A percentile compares a stretch with the other conserved stretches of the same genome.
phyloP scores from a whole-genome alignment of 1,140 invertebrate genomes.

The Amphibalanus amphitrite region DNA sequence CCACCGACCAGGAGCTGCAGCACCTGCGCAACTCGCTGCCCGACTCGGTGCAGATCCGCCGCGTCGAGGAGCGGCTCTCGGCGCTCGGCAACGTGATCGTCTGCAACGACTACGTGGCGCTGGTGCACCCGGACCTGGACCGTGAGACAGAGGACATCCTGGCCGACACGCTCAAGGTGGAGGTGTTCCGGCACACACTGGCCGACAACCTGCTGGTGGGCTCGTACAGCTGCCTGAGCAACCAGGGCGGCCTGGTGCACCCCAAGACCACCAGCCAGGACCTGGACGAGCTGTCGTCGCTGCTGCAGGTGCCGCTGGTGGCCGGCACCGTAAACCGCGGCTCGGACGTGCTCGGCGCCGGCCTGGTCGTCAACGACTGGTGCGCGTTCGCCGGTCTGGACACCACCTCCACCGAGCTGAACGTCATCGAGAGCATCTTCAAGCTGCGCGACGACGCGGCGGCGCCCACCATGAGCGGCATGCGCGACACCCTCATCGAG shows the following conservation, averaged over 20 bases:
- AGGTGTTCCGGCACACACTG: constrained; percentile 92
- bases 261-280: constrained; percentile 85
- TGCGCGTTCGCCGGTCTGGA: constrained; percentile 89
- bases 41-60: constrained; percentile 76
- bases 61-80: constrained; percentile 90
- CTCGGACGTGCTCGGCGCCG: constrained; percentile 85
- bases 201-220: constrained; percentile 88
- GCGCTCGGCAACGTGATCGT: constrained; percentile 95
- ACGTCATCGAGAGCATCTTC: constrained; percentile 95
- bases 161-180: constrained; percentile 74
- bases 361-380: constrained; percentile 98
- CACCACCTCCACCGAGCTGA: constrained; percentile 94
- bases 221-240: constrained; percentile 87
- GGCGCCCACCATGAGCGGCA: constrained; percentile 32
- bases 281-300: constrained; percentile 90
- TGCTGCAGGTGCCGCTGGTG: constrained; percentile 86
- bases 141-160: constrained; percentile 91
- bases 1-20: constrained; percentile 91
- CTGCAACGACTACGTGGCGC: constrained; percentile 96
- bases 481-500: constrained; percentile 67
- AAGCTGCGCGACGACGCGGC: constrained; percentile 72
- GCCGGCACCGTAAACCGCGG: constrained; percentile 95
- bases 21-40: constrained; percentile 92
- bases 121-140: constrained; percentile 94
- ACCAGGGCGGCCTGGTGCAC: constrained; percentile 91